Evolutionary conservation across 1,140 invertebrate genomes (phyloP), one percentile per base, ranked within the genome.

Genomic region (Grapholita molesta): DNA sequence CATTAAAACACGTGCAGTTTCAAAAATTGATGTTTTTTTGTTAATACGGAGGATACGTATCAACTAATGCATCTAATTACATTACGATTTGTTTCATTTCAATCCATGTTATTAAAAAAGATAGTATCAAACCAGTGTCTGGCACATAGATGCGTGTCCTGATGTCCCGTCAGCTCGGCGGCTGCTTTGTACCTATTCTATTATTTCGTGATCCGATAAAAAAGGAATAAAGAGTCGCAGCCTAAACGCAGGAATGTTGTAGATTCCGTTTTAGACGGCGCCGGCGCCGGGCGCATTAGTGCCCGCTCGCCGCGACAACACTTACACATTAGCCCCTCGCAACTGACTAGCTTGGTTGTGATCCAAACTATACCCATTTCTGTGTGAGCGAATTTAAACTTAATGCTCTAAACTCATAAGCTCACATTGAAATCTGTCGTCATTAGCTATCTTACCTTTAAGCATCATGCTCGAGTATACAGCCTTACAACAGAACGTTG

Each of bases 231-330:
- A 80, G 79, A 71, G 76, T 79, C 76, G 77, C 83, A 79, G 72
- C 75, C 84, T 86, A 86, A 87, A 85, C 86, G 84, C 80, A 87
- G 85, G 86, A 88, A 88, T 87, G 87, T 84, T 83, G 85, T 85
- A 79, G 77, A 83, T 84, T 81, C 83, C 81, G 85, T 85, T 83
- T 84, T 81, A 85, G 83, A 80, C 84, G 77, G 86, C 88, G 88
- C 88, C 86, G 88, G 88, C 88, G 88, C 88, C 88, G 85, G 77
- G 72, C 84, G 86, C 88, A 90, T 90, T 88, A 90, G 85, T 77
- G 77, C 70, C 69, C 23, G 61, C 70, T 42, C 74, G 78, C 73
- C 76, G 75, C 77, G 77, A 85, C 86, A 85, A 68, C 85, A 78
- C 68, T 76, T 76, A 76, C 85, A 88, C 85, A 87, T 88, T 89